These are phyloP conservation scores for Dicyrtoma fusca DNA, from an alignment of 2,888 invertebrate species.

Conservation along the genomic window DNA sequence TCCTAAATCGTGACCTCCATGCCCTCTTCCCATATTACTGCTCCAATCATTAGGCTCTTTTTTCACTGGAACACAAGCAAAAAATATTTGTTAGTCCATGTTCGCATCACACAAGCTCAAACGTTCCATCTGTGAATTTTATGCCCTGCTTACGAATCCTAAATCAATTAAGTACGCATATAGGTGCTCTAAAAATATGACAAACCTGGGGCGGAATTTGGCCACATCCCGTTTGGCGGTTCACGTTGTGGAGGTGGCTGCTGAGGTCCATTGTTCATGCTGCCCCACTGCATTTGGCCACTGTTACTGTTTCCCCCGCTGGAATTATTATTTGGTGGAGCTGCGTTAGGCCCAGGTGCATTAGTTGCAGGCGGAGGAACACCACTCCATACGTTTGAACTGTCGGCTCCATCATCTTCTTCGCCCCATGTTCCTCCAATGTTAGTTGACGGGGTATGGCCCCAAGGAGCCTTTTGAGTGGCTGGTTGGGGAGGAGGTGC, in stretches of 20 bases:
- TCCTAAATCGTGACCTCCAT: slow-evolving; percentile 41
- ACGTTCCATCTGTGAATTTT: not conserved
- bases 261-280: slow-evolving; percentile 56
- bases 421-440: slow-evolving; percentile 91
- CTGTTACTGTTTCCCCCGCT: slow-evolving; percentile 59
- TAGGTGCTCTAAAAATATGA: not conserved
- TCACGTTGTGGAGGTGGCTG: slow-evolving; percentile 57
- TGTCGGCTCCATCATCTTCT: slow-evolving; percentile 81
- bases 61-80: slow-evolving; percentile 40
- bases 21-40: slow-evolving; percentile 44
- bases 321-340: slow-evolving; percentile 42
- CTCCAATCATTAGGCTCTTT: slow-evolving; percentile 44
- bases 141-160: not conserved
- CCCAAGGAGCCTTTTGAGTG: slow-evolving; percentile 87
- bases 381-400: slow-evolving; percentile 86
- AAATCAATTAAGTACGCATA: not conserved
- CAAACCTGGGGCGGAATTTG: slow-evolving; percentile 49
- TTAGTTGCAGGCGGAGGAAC: slow-evolving; percentile 64
- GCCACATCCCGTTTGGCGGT: slow-evolving; percentile 49
- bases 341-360: slow-evolving; percentile 61
- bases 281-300: slow-evolving; percentile 59
- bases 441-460: slow-evolving; percentile 87
- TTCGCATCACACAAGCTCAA: not conserved
- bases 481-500: slow-evolving; percentile 78
- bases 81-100: no score